Conservation (phyloP, 1,140 invertebrate genomes). For the Drosophila gunungcola region DNA sequence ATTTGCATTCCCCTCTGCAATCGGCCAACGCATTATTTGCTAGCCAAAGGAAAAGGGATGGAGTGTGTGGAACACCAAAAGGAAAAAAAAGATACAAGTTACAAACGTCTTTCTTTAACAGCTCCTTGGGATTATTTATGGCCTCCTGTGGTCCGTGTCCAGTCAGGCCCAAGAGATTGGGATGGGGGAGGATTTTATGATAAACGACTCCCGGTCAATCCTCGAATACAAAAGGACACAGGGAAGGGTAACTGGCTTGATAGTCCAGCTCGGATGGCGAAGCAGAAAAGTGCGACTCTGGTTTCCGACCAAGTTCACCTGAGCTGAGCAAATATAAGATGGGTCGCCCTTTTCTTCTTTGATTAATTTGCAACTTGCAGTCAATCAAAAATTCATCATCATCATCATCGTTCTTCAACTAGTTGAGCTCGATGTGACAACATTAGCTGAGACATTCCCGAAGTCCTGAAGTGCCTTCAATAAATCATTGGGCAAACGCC, state of each 20-base stretch:
- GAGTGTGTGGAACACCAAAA: conserved; percentile 28
- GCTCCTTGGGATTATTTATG: conserved; percentile 67
- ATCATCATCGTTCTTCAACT: conserved; percentile 17
- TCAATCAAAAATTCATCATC: conserved; percentile 27
- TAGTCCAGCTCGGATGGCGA: not conserved
- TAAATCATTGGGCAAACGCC: conserved; percentile 24
- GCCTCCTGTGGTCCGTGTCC: conserved; percentile 36
- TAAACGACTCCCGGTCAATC: conserved; percentile 68
- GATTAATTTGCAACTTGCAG: conserved; percentile 22
- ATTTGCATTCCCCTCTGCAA: conserved; percentile 24
- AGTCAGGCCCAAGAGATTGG: conserved; percentile 14
- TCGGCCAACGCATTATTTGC: conserved; percentile 25
- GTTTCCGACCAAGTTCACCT: conserved; percentile 5
- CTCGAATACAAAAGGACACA: conserved; percentile 2
- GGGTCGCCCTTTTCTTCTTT: conserved; percentile 12
- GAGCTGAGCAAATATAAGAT: not conserved
- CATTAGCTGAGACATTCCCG: conserved; percentile 17
- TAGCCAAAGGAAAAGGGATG: not conserved
- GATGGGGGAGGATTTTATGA: conserved; percentile 55
- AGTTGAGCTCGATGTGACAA: conserved; percentile 30
- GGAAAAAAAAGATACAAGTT: conserved; percentile 25
- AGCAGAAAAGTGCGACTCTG: not conserved
- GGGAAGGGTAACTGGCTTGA: conserved; percentile 7
- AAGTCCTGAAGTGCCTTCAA: conserved; percentile 13
- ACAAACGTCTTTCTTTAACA: conserved; percentile 46